Conservation (phyloP, 64 coral and sea anemone genomes). For the Montipora efflorescens region DNA sequence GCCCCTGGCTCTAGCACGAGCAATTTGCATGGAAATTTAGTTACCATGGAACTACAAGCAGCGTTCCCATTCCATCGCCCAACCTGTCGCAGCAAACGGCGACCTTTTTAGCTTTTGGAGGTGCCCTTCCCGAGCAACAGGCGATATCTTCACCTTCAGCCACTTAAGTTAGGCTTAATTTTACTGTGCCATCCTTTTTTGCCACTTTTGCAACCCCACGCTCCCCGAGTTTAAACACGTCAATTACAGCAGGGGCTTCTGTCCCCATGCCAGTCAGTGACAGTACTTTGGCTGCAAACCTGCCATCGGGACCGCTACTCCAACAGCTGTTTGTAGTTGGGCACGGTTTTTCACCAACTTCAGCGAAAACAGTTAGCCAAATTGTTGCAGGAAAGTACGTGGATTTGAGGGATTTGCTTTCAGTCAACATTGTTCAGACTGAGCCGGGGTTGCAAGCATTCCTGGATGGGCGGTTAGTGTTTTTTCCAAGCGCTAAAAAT, state of each 20-base stretch:
- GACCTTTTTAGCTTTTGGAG: neutral
- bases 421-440: constrained; percentile 12
- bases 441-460: constrained; percentile 35
- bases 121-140: neutral
- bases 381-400: constrained; percentile 52
- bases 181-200: constrained; percentile 17
- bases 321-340: constrained; percentile 45
- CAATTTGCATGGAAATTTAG: neutral
- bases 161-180: neutral
- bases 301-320: neutral
- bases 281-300: neutral
- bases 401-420: constrained; percentile 50
- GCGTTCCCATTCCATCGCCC: neutral
- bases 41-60: neutral
- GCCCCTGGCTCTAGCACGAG: neutral
- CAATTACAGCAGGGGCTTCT: constrained; percentile 2
- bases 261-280: neutral
- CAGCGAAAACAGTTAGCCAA: constrained; percentile 37
- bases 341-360: constrained; percentile 39
- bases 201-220: neutral
- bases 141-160: neutral
- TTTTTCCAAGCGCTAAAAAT: constrained; percentile 26
- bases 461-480: constrained; percentile 41
- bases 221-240: neutral
- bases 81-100: neutral